These are phyloP conservation scores for Vulpes vulpes DNA, from an alignment of 2,113 vertebrate species.

Conservation along the genomic window DNA sequence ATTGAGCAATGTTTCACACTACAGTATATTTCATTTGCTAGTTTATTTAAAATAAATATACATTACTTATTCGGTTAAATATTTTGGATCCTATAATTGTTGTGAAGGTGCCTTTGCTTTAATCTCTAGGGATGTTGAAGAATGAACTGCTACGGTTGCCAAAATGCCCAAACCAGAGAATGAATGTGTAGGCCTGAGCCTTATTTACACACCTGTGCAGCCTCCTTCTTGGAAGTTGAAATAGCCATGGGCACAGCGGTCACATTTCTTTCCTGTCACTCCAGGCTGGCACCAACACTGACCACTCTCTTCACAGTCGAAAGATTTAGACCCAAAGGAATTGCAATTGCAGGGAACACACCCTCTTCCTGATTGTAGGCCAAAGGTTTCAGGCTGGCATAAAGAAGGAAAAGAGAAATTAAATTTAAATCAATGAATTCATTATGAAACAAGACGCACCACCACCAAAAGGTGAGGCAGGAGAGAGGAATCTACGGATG, in stretches of 20 bases:
- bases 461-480: neutral
- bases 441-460: neutral
- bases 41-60: neutral
- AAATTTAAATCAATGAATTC: conserved; percentile 46
- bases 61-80: neutral
- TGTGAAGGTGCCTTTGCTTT: neutral
- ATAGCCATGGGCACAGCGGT: conserved; percentile 93
- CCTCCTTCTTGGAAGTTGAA: conserved; percentile 98
- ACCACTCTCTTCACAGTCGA: conserved; percentile 94
- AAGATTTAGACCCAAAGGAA: conserved; percentile 98
- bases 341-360: conserved; percentile 97
- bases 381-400: conserved; percentile 92
- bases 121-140: neutral
- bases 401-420: neutral
- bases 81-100: neutral
- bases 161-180: neutral
- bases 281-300: conserved; percentile 98
- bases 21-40: neutral
- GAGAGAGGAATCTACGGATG: neutral
- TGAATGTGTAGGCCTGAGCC: fast-evolving
- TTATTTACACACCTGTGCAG: conserved; percentile 92
- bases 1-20: neutral
- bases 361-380: conserved; percentile 88
- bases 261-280: conserved; percentile 95
- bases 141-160: neutral